Evolutionary conservation across 2,113 vertebrate genomes (phyloP), one percentile per base, ranked within the genome.

Genomic region (Microtus montanus): DNA sequence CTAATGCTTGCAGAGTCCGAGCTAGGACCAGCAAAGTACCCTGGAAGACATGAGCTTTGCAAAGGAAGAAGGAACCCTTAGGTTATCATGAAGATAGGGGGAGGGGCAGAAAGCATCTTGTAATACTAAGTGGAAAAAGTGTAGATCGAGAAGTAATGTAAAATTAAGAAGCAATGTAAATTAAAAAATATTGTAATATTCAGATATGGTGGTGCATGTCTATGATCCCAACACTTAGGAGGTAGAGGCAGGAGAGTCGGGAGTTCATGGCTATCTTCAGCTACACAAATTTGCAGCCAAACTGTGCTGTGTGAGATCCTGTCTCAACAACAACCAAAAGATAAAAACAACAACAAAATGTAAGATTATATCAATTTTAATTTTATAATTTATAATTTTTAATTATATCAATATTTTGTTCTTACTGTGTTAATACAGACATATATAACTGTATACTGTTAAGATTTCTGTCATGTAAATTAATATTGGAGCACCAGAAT

Each of bases 341-440:
- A 64, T 24, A 44, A 66, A 84, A 84, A 41, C 35, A 41, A 44
- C 24, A 75, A 75, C 12, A 38, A 64, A 84, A 79, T 54, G 33
- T 33, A 71, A 38, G 71, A 41, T 41, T 83, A 38, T n/a, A 47
- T 14, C 66, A 58, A 54, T 41, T 58, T 19, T 58, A 58, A n/a
- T n/a, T n/a, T n/a, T n/a, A n/a, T n/a, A n/a, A n/a, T n/a, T n/a
- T n/a, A n/a, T n/a, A n/a, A n/a, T n/a, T n/a, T n/a, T 58, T 58
- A 58, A 58, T 58, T 58, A 58, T 58, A 58, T 58, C 54, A 58
- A 58, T 58, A 49, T 49, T 52, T 35, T 82, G 7, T 88, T 75
- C 28, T 44, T 75, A 28, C 14, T 54, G 74, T 89, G 89, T 94
- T 74, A 78, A 35, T 17, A 63, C 47, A 92, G 80, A 88, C 90